Conservation (phyloP, 2,888 invertebrate species). For the Schizotus pectinicornis region DNA sequence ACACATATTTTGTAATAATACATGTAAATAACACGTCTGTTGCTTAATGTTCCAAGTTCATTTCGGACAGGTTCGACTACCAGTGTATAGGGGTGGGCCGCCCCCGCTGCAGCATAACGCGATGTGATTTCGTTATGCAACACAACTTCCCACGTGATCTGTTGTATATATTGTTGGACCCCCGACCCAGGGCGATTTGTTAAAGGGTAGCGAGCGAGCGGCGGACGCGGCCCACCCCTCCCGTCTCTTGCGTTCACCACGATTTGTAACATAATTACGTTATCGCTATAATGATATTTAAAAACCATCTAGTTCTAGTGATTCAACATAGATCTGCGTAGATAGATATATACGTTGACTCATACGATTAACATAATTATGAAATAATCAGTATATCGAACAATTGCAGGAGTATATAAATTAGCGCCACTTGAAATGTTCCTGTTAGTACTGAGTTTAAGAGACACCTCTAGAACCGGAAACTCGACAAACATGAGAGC, state of each 20-base stretch:
- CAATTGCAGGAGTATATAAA: conserved; percentile 49
- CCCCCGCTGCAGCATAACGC: neutral
- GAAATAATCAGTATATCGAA: conserved; percentile 55
- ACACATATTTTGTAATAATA: conserved; percentile 50
- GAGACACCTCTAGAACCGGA: conserved; percentile 18
- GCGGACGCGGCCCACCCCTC: too few relatives aligned
- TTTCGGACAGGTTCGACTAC: conserved; percentile 35
- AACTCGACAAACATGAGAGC: conserved; percentile 15
- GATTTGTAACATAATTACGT: conserved; percentile 38
- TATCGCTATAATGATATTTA: conserved; percentile 44
- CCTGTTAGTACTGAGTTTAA: conserved; percentile 49
- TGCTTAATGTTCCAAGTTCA: conserved; percentile 41
- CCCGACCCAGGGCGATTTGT: too few relatives aligned
- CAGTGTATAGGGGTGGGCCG: conserved; percentile 14
- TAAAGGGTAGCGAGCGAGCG: too few relatives aligned
- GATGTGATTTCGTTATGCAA: neutral
- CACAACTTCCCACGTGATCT: too few relatives aligned
- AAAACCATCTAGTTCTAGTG: conserved; percentile 48
- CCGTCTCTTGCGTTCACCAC: conserved; percentile 16
- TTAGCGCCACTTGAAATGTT: conserved; percentile 50
- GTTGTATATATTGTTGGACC: too few relatives aligned
- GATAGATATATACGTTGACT: conserved; percentile 49
- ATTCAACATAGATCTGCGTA: conserved; percentile 52
- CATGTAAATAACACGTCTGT: conserved; percentile 49
- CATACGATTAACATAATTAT: conserved; percentile 47